Evolutionary conservation across 2,888 invertebrate species (phyloP), one percentile per base, ranked within the genome.

Genomic region (Agrilus cyanescens): DNA sequence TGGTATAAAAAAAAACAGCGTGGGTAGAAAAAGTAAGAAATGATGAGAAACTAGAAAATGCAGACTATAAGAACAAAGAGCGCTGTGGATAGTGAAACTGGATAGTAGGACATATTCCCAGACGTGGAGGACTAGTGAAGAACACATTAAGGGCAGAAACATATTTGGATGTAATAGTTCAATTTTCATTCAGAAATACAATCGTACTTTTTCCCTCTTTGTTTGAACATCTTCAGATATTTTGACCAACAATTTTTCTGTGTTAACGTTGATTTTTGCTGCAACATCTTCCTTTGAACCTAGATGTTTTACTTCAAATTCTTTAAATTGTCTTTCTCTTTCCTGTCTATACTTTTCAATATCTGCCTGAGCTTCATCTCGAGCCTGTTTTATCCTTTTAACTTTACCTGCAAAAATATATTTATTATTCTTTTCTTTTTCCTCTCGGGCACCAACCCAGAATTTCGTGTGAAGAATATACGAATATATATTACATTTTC

Each of bases 341-440:
- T 66, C 66, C 14, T 54, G 44, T 4, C 65, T 53, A 47, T 66
- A 66, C 30, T 57, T 57, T 50, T 66, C 66, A 36, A 66, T 63
- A 48, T 67, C 67, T 10, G 59, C 59, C 41, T 62, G 60, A 2
- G 67, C 66, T 48, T 67, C 63, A 37, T 66, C 65, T 20, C 64
- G 53, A 1, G 67, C 67, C 50, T 67, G 66, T 45, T 65, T 66
- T 34, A 66, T 63, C 32, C 67, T 53, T 44, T 52, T 58, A 10
- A 60, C 57, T 54, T 66, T 66, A 32, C 67, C 67, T 67, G 4
- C 4, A 29, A n/a, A 36, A 36, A 25, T 10, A 25, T 25, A 25
- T 25, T n/a, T n/a, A n/a, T n/a, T n/a, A n/a, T n/a, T n/a, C n/a
- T n/a, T n/a, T n/a, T n/a, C n/a, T n/a, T n/a, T n/a, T n/a, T n/a